Percentiles rank a stretch among this genome's conserved stretches.
phyloP scores from a whole-genome alignment of 2,888 invertebrate genomes.

The Autographa pulchrina region DNA sequence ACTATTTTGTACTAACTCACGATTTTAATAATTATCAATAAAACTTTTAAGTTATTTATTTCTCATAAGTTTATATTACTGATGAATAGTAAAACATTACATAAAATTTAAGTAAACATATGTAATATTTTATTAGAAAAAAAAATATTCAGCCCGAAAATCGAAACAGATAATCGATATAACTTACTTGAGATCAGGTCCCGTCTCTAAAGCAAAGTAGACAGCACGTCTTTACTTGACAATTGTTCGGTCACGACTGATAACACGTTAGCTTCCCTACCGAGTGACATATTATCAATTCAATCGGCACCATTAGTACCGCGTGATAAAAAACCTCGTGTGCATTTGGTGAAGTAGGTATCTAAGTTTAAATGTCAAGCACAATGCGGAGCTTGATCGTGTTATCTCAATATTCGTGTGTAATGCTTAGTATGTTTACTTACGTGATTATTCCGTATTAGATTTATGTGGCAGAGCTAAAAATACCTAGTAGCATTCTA shows the following conservation, averaged over 20 bases:
- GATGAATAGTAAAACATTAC: too few species aligned
- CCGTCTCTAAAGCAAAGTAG: not conserved
- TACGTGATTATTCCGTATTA: too few species aligned
- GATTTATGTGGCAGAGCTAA: too few species aligned
- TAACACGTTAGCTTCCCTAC: conserved; percentile 30
- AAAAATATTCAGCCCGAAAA: too few species aligned
- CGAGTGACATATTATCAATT: conserved; percentile 34
- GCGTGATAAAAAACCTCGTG: conserved; percentile 43
- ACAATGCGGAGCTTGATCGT: conserved; percentile 15
- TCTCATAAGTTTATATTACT: too few species aligned
- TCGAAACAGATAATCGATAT: not conserved
- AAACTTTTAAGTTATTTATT: too few species aligned
- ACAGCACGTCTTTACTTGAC: conserved; percentile 38
- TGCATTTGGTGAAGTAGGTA: conserved; percentile 24
- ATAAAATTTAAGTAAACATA: too few species aligned
- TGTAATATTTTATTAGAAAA: too few species aligned
- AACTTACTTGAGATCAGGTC: conserved; percentile 37
- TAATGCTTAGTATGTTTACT: not conserved
- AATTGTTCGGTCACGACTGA: conserved; percentile 51
- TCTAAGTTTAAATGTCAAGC: conserved; percentile 18
- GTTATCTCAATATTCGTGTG: conserved; percentile 12
- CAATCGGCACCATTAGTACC: conserved; percentile 28
- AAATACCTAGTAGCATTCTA: too few species aligned
- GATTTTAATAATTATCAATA: too few species aligned
- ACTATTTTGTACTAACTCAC: too few species aligned